Evolutionary conservation across 2,113 vertebrate genomes (phyloP).

Genomic region (Oryzias celebensis): DNA sequence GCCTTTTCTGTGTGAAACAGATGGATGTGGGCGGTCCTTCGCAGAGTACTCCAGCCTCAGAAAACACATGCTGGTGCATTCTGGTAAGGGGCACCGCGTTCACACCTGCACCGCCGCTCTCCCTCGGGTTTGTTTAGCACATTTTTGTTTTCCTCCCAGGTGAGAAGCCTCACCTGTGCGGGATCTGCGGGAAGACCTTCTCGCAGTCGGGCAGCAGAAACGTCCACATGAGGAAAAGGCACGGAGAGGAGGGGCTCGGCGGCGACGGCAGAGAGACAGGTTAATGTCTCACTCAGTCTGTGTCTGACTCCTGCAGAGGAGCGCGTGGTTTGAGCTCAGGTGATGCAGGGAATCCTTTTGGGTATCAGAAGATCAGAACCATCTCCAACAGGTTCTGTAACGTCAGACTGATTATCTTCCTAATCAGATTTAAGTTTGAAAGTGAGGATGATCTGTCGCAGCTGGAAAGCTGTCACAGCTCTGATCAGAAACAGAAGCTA

Average conservation of each 20-base stretch:
- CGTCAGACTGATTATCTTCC: no score
- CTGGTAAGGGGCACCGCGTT: conserved; percentile 79
- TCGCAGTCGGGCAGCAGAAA: conserved; percentile 98
- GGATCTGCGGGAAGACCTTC: conserved; percentile 94
- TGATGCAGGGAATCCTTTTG: no score
- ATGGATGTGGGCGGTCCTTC: conserved; percentile 95
- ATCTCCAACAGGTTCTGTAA: no score
- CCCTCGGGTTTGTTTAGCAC: background rate
- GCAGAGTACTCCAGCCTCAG: conserved; percentile 97
- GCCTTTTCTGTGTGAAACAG: conserved; percentile 93
- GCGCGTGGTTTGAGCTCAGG: no score
- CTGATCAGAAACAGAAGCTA: conserved; percentile 63
- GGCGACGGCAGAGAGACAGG: conserved; percentile 72
- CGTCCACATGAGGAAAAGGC: conserved; percentile 94
- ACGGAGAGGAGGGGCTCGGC: conserved; percentile 76
- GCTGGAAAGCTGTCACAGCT: conserved; percentile 39
- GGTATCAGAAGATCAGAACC: no score
- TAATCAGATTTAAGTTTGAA: no score
- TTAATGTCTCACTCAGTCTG: conserved; percentile 12
- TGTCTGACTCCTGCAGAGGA: background rate
- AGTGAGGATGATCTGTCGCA: conserved; percentile 3
- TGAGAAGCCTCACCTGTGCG: conserved; percentile 95
- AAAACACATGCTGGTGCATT: conserved; percentile 98
- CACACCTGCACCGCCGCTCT: conserved; percentile 10
- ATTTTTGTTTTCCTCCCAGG: conserved; percentile 69